Base-by-base conservation (phyloP, 1,140 invertebrate species). In the Cyphomyrmex costatus region DNA sequence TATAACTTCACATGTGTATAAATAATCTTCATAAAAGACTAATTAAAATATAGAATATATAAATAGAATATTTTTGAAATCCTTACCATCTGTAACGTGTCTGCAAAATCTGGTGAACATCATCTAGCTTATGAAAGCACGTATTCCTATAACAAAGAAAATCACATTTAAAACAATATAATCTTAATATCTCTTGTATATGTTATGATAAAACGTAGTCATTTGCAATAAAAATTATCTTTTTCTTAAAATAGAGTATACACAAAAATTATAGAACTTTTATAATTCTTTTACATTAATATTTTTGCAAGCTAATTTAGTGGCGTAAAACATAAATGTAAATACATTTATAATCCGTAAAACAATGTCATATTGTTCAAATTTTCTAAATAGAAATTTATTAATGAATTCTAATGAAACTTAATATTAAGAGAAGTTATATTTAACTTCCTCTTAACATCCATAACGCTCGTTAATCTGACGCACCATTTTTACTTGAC, bases 31-130 rank as follows among this genome's bases (percentile, higher is more conserved):
- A 10, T 33, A n/a, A 65, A 65, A 65, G 2, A 65, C 2, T n/a
- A 16, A 42, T 0, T 42, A 42, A 36, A 42, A 12, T 42, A 42
- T 1, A 12, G 2, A 19, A 33, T 10, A 51, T 51, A 7, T 27
- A 46, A 19, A 63, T 63, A 27, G 6, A 1, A 33, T 61, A 70
- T 70, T 27, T 63, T 56, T 4, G 4, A 21, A 60, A 0, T 19
- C 87, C 92, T 80, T 68, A 93, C 92, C 91, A 49, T 90, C 87
- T 14, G 90, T 86, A 90, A 86, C 56, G 84, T 92, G 92, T 53
- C 90, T 89, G 79, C 92, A 93, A 46, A 93, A 80, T 51, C 91
- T 90, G 85, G 89, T 89, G 83, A 93, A 93, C 92, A 92, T 93
- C 79, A 77, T 93, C 63, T 85, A 79, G 74, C 73, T 89, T 42